Base-by-base conservation (phyloP, 1,140 invertebrate species). In the Acromyrmex heyeri region DNA sequence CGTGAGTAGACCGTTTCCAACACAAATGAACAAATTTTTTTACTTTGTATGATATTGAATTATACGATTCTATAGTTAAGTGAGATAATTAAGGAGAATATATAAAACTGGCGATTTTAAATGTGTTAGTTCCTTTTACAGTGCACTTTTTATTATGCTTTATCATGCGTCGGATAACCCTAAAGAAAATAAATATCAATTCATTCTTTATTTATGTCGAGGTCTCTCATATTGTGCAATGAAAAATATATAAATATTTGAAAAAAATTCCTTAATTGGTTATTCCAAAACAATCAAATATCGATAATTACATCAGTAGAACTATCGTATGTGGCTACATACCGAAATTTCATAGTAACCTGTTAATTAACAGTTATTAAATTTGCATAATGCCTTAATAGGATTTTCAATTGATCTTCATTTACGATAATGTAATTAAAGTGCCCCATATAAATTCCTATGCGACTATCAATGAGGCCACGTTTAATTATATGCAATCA, bases 311-410 rank as follows among this genome's bases (percentile, higher is more conserved):
- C 21, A 16, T 59, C 34, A n/a, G 30, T 34, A 14, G 5, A 16
- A 21, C 64, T 18, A 30, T 7, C 24, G 5, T 57, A 44, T 16
- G 77, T 24, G 77, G 18, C 34, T 55, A 48, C 53, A 30, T 61
- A 30, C 27, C 55, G 27, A 50, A 69, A 61, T 73, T 73, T 50
- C n/a, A 4, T 34, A 61, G 27, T 61, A 21, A 14, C 38, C 38
- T 34, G 79, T 83, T 83, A 83, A 83, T 83, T 75, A 83, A 83
- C 55, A 73, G 79, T 83, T 73, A 83, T 75, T 59, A 83, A 83
- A 83, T 83, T 83, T 73, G 55, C 69, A 83, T 83, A 83, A 83
- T 83, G 69, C 79, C 1, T 10, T 82, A 82, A 83, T 83, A 73
- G 79, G 55, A 73, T 83, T 83, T 83, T 83, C 69, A 50, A 73